Base-by-base conservation (phyloP, 2,888 invertebrate species). In the Mythimna albipuncta region DNA sequence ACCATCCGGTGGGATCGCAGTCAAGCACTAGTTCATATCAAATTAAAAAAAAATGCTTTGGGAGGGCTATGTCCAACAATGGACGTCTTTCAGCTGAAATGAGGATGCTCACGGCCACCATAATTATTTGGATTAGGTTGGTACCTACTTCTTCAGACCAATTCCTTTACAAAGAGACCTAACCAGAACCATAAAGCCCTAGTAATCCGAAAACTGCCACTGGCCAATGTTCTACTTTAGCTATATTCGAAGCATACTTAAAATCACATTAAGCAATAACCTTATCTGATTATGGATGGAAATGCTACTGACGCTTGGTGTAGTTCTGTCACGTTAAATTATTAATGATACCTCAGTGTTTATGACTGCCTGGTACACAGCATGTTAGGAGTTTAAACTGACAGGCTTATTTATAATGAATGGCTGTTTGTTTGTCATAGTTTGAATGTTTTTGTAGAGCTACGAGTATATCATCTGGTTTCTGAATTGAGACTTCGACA, bases 301-400 rank as follows among this genome's bases (percentile, higher is more conserved):
- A 81, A 64, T 79, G 63, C 11, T n/a, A 57, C 55, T 55, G 66
- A 64, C 69, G 44, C 32, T 47, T 57, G 10, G 16, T 50, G 19
- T 66, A 52, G 38, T 52, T 65, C 26, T 66, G 71, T 71, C 64
- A 76, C 35, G 9, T 38, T 71, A 54, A 82, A 74, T 80, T 59
- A 80, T 80, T 80, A 55, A 54, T 71, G 72, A 26, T 35, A 32
- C 21, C 26, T 32, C 54, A 50, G 41, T 69, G 69, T 81, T 67
- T 77, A 80, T 74, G 81, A 63, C 59, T 63, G 75, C 83, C 69
- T 79, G 32, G 77, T 77, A 77, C 69, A 74, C 41, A 32, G 13
- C 35, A 32, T 64, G 66, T 58, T 72, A 41, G 61, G 52, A 76
- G 62, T 65, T 73, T 50, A 50, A 64, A 35, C 64, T 69, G 68